Percentiles rank a stretch among this genome's conserved stretches.
These are phyloP conservation scores for Coptotermes formosanus DNA, from an alignment of 1,140 invertebrate species.

Conservation along the genomic window DNA sequence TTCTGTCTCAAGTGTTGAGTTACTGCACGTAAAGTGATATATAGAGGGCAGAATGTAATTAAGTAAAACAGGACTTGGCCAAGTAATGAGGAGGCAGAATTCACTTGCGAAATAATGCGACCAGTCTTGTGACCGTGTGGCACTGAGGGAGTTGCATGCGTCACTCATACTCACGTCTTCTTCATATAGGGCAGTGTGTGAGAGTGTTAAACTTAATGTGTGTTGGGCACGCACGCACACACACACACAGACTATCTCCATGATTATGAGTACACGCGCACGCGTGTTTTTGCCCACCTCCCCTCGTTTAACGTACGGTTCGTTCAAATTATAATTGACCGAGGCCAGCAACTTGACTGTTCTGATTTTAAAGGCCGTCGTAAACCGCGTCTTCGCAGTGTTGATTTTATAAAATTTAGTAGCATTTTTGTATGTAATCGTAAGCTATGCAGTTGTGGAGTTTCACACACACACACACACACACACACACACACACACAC, in stretches of 20 bases:
- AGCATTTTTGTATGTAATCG: too few relatives aligned
- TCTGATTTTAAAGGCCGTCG: too few relatives aligned
- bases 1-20: background rate
- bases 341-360: background rate
- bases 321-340: background rate
- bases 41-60: background rate
- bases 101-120: background rate
- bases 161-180: background rate
- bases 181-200: slow-evolving; percentile 5
- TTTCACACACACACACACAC: too few relatives aligned
- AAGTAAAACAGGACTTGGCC: too few relatives aligned
- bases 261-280: background rate
- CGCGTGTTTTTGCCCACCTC: background rate
- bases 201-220: background rate
- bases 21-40: background rate
- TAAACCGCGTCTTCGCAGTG: too few relatives aligned
- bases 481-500: too few relatives aligned
- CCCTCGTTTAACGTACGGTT: slow-evolving; percentile 4
- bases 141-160: background rate
- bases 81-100: background rate
- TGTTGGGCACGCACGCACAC: background rate
- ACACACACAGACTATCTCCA: background rate
- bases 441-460: too few relatives aligned
- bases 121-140: background rate
- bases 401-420: too few relatives aligned